phyloP scores from a whole-genome alignment of 2,797 vertebrate species.

The Gephyroberyx darwinii region DNA sequence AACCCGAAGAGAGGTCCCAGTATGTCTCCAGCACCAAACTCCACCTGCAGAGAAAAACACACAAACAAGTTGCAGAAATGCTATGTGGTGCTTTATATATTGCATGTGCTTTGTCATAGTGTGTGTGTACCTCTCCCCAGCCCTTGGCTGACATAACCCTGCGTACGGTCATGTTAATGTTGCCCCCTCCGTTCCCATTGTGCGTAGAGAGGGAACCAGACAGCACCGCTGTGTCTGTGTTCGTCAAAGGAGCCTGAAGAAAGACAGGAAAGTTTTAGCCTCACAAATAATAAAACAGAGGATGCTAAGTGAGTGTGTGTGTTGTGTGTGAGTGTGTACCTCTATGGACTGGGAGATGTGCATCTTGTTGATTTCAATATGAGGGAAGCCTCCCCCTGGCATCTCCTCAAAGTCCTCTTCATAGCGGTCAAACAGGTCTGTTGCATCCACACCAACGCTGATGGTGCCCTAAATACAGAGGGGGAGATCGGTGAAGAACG shows the following conservation, averaged over 20 bases:
- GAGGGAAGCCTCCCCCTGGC: conserved; percentile 91
- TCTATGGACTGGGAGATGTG: conserved; percentile 99
- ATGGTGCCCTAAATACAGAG: conserved; percentile 89
- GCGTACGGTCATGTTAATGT: conserved; percentile 90
- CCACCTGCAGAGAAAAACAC: conserved; percentile 82
- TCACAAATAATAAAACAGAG: neutral
- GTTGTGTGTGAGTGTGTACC: conserved; percentile 73
- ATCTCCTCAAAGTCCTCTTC: conserved; percentile 96
- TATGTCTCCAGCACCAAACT: conserved; percentile 94
- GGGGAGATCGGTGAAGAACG: conserved; percentile 3
- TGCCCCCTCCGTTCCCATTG: conserved; percentile 95
- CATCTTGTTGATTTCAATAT: conserved; percentile 98
- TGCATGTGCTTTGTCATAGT: conserved; percentile 4
- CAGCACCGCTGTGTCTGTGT: conserved; percentile 92
- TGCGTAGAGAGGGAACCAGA: conserved; percentile 97
- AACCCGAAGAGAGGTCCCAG: conserved; percentile 94
- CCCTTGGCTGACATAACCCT: conserved; percentile 93
- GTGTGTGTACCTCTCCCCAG: conserved; percentile 91
- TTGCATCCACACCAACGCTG: conserved; percentile 96
- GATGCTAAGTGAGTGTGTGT: conserved; percentile 1
- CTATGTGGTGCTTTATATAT: neutral
- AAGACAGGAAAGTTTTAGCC: conserved; percentile 9
- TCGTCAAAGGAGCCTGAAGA: conserved; percentile 91
- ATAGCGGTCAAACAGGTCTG: conserved; percentile 97
- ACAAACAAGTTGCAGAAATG: neutral